Evolutionary conservation across 2,113 vertebrate genomes (phyloP).

Genomic region (Grammomys surdaster): DNA sequence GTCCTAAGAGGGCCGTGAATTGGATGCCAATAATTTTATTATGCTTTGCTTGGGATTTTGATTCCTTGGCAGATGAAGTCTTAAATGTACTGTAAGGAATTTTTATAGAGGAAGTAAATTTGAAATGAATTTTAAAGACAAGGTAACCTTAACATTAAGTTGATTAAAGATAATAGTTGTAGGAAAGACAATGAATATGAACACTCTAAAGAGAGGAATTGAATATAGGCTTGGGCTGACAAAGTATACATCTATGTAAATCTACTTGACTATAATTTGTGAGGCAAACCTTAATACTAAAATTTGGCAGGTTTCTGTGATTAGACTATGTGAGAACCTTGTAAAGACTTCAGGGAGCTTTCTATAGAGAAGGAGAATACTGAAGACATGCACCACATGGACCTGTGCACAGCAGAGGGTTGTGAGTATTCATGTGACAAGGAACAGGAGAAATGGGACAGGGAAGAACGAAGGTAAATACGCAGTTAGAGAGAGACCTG

Average conservation of each 20-base stretch:
- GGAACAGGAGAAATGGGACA: neutral
- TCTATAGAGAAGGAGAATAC: neutral
- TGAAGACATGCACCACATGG: neutral
- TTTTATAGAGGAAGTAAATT: slow-evolving; percentile 28
- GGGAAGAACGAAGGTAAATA: neutral
- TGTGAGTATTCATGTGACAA: neutral
- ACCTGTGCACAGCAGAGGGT: neutral
- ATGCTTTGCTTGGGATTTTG: neutral
- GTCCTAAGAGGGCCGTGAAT: neutral
- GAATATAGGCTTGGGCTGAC: neutral
- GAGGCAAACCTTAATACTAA: neutral
- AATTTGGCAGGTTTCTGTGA: neutral
- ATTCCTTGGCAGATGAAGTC: slow-evolving; percentile 1
- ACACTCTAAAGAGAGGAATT: neutral
- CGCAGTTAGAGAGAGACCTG: slow-evolving; percentile 34
- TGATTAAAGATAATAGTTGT: neutral
- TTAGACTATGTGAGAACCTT: neutral
- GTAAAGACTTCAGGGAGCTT: neutral
- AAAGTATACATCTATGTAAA: neutral
- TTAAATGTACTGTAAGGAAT: neutral
- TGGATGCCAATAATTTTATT: neutral
- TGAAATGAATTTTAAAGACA: slow-evolving; percentile 2
- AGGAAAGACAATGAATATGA: neutral
- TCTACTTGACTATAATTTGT: neutral
- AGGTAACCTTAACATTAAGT: slow-evolving; percentile 1